Evolutionary conservation across 2,113 vertebrate genomes (phyloP), one percentile per base, ranked within the genome.

Genomic region (Sebastes schlegelii): DNA sequence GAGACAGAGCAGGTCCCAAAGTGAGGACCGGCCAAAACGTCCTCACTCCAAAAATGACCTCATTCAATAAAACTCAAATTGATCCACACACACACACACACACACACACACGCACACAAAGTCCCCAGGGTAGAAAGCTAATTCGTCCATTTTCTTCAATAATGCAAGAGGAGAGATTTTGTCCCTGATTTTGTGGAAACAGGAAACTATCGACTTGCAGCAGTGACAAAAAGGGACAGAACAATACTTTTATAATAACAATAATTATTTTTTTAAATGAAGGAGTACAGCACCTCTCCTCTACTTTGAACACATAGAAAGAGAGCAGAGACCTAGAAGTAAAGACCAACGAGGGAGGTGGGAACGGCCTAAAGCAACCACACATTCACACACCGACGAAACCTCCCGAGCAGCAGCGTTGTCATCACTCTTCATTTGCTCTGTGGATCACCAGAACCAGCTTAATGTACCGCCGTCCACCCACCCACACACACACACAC

Each of bases 351-450:
- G 52, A 70, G 66, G 57, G 48, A 51, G 43, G 46, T 49, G 4
- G 62, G 13, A 52, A 66, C n/a, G 42, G 48, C 57, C 40, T 77
- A 10, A 34, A 82, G 58, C 46, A 21, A n/a, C 6, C 60, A 48
- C 8, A 23, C 42, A 17, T 45, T 12, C 23, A 51, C 43, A 34
- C 51, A 45, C 5, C 6, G 13, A 63, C 23, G 14, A 65, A 67
- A 55, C 63, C 62, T 79, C 66, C 66, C 46, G 72, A 65, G 73
- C 23, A 49, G 73, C 23, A 49, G 61, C 57, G 2, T 54, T 60
- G 68, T 83, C 77, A 84, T 89, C 82, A 77, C 65, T 83, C 86
- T 82, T 88, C 83, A 84, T 84, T 86, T 79, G 60, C 63, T 74
- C 57, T 66, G 62, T 69, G 64, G 46, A 67, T 67, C 79, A 66